Percentiles rank a stretch among this genome's conserved stretches.
These are phyloP conservation scores for Intellagama lesueurii DNA, from an alignment of 2,797 vertebrate genomes.

Conservation along the genomic window DNA sequence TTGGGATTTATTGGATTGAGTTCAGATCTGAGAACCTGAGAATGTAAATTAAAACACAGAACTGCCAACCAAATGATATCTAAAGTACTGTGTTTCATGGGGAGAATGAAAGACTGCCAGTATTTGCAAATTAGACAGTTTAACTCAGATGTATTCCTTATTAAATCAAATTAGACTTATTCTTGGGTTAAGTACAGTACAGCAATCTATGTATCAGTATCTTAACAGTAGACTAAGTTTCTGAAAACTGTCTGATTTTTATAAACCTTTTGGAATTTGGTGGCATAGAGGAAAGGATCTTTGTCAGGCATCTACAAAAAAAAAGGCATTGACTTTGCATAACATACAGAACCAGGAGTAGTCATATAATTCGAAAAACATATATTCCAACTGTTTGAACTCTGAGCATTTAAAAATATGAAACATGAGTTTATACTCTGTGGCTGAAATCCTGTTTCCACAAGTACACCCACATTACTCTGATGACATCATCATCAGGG, in stretches of 20 bases:
- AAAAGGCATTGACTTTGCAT: background rate
- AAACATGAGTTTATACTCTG: background rate
- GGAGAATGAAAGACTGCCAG: background rate
- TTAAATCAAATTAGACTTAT: background rate
- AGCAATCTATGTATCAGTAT: background rate
- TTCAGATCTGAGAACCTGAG: background rate
- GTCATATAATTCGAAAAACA: background rate
- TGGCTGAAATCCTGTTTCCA: too few relatives aligned
- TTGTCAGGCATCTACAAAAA: background rate
- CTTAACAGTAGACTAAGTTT: background rate
- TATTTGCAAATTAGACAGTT: background rate
- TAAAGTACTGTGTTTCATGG: background rate
- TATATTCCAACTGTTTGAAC: background rate
- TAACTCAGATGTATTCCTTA: background rate
- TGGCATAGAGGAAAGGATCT: background rate
- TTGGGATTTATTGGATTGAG: background rate
- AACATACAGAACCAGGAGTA: background rate
- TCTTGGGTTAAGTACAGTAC: background rate
- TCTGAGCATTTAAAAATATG: background rate
- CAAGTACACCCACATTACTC: too few relatives aligned
- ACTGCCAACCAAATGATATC: background rate
- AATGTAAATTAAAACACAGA: background rate
- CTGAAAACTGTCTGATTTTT: background rate
- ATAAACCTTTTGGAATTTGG: background rate
- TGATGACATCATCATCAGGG: too few relatives aligned